Evolutionary conservation across 2,797 vertebrate species (phyloP), one percentile per base, ranked within the genome.

Genomic region (Periparus ater): DNA sequence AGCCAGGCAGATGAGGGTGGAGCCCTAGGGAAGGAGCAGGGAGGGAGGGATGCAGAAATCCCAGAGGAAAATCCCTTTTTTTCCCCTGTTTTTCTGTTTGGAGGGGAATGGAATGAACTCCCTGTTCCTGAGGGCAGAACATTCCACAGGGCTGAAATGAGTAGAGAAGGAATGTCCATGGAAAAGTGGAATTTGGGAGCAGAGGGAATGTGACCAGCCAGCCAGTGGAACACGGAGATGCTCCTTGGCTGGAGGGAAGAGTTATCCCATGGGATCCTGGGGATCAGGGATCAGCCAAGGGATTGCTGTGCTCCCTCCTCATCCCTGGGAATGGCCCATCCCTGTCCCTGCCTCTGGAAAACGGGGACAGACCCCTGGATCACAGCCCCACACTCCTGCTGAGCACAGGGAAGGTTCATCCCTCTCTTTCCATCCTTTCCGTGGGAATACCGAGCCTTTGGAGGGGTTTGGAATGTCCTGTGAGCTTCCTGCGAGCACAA

Each of bases 1-100:
- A 72, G 88, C 86, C 89, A 73, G 93, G 40, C 67, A 40, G 91
- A 15, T 57, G 51, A 72, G 80, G n/a, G 50, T 85, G 73, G 68
- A 48, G 61, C 72, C 2, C 6, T 5, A n/a, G 88, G 89, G 57
- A 76, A 42, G 8, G 13, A 62, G 89, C 1, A 62, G 72, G 82
- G 47, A 88, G 70, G 51, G 54, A 13, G 63, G 11, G 80, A 53
- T 63, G 62, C 73, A 29, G 62, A 54, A 74, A 80, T 60, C 30
- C 6, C 16, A 3, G 6, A 16, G 3, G 51, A 88, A 94, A 90
- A 88, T 60, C 85, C 61, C 25, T 9, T 38, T 38, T 38, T 38
- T 38, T 12, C 11, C 11, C 38, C 38, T 38, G 38, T 25, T 67
- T 79, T 89, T 58, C 93, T 76, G 55, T 91, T 92, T 62, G 74